phyloP scores from a whole-genome alignment of 2,113 vertebrate genomes.

The Sapajus apella region DNA sequence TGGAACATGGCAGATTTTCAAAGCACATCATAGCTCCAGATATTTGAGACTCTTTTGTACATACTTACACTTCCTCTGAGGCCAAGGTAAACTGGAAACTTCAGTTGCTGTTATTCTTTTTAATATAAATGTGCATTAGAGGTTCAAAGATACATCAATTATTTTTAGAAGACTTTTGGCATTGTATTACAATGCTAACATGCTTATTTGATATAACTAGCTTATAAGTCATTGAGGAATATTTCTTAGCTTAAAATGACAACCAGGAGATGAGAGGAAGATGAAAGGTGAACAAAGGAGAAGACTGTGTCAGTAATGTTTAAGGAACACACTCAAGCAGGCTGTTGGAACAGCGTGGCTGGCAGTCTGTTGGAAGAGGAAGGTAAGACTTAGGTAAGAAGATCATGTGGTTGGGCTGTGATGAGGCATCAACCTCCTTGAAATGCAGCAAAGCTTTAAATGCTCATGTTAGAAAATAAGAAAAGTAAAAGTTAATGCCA shows the following conservation, averaged over 20 bases:
- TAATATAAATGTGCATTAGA: not conserved
- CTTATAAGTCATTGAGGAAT: not conserved
- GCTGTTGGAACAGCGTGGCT: not conserved
- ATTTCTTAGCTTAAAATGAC: constrained; percentile 7
- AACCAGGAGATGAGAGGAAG: not conserved
- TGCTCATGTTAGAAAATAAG: not conserved
- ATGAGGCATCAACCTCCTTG: too few relatives aligned
- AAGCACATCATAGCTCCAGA: not conserved
- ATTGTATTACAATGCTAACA: not conserved
- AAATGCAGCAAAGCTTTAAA: not conserved
- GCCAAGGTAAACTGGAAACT: not conserved
- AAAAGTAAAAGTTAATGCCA: not conserved
- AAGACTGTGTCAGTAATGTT: not conserved
- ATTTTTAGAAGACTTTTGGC: not conserved
- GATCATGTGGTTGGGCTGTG: rapidly evolving
- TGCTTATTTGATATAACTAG: not conserved
- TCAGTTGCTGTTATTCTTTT: not conserved
- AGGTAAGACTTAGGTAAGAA: not conserved
- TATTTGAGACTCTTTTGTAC: not conserved
- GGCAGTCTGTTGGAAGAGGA: not conserved
- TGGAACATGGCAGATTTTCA: not conserved
- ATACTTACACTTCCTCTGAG: not conserved
- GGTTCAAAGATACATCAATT: not conserved
- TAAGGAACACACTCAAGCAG: not conserved
- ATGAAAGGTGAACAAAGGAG: not conserved